These are phyloP conservation scores for Stenodera caucasica DNA, from an alignment of 2,888 invertebrate genomes.

Conservation along the genomic window DNA sequence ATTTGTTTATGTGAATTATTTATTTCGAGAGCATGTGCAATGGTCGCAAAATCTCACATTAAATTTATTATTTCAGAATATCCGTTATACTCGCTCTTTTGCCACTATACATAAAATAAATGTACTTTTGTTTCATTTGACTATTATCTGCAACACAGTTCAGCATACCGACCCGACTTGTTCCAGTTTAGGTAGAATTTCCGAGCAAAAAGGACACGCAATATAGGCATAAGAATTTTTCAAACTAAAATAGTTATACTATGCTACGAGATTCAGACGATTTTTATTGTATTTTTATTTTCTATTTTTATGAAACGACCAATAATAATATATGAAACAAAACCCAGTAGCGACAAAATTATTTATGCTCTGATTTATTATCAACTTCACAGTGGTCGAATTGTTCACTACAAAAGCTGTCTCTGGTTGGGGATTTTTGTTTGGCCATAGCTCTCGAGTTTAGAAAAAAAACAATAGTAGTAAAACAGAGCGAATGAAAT, in stretches of 20 bases:
- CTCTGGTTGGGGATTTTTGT: conserved; percentile 16
- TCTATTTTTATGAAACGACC: background rate
- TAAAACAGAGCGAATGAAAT: conserved; percentile 27
- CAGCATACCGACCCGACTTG: background rate
- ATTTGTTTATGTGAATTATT: background rate
- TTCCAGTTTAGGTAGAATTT: background rate
- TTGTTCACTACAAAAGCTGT: conserved; percentile 22
- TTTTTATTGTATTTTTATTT: background rate
- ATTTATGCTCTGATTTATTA: conserved; percentile 26
- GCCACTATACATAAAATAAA: background rate
- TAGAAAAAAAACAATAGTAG: background rate
- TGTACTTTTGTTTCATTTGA: background rate
- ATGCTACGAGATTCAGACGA: background rate
- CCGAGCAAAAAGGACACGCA: background rate
- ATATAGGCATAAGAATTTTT: conserved; percentile 1
- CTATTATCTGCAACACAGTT: background rate
- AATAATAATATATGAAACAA: background rate
- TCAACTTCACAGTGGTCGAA: conserved; percentile 17
- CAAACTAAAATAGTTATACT: background rate
- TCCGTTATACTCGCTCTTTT: background rate
- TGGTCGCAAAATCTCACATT: background rate
- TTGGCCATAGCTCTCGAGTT: conserved; percentile 20
- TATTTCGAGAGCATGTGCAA: background rate
- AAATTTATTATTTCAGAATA: background rate
- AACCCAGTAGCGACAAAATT: conserved; percentile 9